phyloP scores from a whole-genome alignment of 2,113 vertebrate genomes.

The Hippocampus guttulatus region DNA sequence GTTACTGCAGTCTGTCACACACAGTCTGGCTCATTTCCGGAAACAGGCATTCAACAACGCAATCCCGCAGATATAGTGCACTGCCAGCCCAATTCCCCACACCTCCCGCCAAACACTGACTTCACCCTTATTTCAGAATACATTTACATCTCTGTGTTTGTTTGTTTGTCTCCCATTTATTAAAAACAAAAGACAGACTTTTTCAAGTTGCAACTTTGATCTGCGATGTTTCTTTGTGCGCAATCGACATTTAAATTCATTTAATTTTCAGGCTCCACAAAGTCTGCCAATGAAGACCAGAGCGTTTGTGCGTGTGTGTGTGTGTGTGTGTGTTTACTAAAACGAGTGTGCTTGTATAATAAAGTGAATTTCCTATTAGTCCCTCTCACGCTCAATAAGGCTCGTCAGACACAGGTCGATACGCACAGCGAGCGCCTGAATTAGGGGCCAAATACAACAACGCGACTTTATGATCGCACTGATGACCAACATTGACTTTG shows the following conservation, averaged over 20 bases:
- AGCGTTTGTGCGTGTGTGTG: background rate
- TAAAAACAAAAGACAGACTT: background rate
- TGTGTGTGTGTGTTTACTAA: background rate
- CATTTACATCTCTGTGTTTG: background rate
- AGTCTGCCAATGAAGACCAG: constrained; percentile 7
- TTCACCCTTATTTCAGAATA: background rate
- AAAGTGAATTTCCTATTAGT: constrained; percentile 44
- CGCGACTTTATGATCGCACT: constrained; percentile 63
- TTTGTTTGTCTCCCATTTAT: too few species aligned
- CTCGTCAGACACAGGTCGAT: constrained; percentile 62
- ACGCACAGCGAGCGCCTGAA: constrained; percentile 44
- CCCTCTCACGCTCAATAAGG: constrained; percentile 59
- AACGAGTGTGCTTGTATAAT: background rate
- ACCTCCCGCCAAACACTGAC: background rate
- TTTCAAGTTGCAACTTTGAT: background rate
- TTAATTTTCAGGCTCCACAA: constrained; percentile 2
- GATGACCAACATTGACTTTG: constrained; percentile 53
- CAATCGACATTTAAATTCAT: background rate
- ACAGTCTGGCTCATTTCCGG: background rate
- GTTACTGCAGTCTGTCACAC: too few species aligned
- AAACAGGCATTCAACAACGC: background rate
- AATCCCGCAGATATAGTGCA: background rate
- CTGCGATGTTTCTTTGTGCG: background rate
- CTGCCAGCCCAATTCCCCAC: background rate
- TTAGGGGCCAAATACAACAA: constrained; percentile 50